Percentiles rank a stretch among this genome's conserved stretches.
Evolutionary conservation across 2,888 invertebrate species (phyloP).

Genomic region (Lepidocyrtoides sp.): DNA sequence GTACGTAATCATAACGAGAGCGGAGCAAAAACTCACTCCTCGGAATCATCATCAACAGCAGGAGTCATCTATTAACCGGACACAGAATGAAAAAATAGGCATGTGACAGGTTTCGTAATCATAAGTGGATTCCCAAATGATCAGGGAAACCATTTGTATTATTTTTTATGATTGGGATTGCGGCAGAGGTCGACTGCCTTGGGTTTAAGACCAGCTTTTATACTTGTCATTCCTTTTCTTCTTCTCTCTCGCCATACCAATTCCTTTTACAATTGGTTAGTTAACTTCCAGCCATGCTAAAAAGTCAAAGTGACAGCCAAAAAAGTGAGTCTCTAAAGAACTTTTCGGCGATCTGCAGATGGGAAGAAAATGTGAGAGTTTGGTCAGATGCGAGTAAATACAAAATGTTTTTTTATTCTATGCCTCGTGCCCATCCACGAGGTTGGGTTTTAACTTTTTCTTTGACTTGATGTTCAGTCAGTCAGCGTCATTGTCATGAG

Average conservation of each 20-base stretch:
- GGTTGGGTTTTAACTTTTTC: not conserved
- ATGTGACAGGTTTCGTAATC: constrained; percentile 62
- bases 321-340: not conserved
- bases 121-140: constrained; percentile 48
- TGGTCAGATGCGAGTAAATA: not conserved
- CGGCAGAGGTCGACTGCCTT: not conserved
- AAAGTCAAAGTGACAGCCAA: constrained; percentile 39
- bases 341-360: not conserved
- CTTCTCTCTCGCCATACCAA: not conserved
- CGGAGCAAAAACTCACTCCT: not conserved
- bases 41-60: too few species aligned
- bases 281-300: not conserved
- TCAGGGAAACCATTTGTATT: constrained; percentile 48
- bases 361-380: not conserved
- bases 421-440: not conserved
- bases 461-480: constrained; percentile 21
- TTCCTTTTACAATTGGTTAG: not conserved
- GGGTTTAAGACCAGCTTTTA: constrained; percentile 4
- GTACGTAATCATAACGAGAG: constrained; percentile 21
- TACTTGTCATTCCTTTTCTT: not conserved
- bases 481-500: too few species aligned
- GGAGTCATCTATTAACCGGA: not conserved
- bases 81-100: not conserved
- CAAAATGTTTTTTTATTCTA: constrained; percentile 32
- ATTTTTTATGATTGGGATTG: constrained; percentile 11